Base-by-base conservation (phyloP, 2,113 vertebrate species). In the Vidua chalybeata region DNA sequence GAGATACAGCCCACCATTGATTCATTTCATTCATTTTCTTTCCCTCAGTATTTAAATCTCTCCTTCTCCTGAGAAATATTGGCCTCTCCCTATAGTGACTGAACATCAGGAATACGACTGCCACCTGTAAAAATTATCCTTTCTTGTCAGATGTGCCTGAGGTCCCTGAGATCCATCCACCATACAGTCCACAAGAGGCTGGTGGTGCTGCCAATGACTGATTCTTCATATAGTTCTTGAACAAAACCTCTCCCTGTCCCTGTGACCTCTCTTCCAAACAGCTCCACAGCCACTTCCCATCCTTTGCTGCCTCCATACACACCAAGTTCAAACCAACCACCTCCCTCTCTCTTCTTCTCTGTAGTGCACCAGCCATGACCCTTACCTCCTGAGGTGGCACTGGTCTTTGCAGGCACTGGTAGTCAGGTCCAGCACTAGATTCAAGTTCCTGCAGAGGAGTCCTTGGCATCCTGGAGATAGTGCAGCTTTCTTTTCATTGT, bases 321-420 rank as follows among this genome's bases (percentile, higher is more conserved):
- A 41, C 14, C 0, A 0, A 28, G 4, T 13, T 78, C 72, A 85
- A 41, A 72, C 4, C 13, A 39, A 85, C 55, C 22, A 66, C 24
- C 3, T 73, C 49, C 16, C 24, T 39, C 48, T 74, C 13, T 58
- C 27, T 68, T 55, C 41, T 75, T 52, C 55, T 81, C 31, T 4
- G 1, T 1, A 49, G 13, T 7, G 13, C 11, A 58, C 17, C 61
- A 51, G 35, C 33, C 5, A 0, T 16, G 39, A 73, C 27, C 11
- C 76, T 93, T 67, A 89, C 33, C 45, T 64, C 35, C 59, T 76
- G 80, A 80, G 23, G 35, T 8, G 9, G 48, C 31, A 59, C 33
- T 59, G 39, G 23, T n/a, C 63, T 79, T 68, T 64, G 33, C 28
- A 88, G 48, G 45, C 49, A 64, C 46, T 27, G 31, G 16, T 9